These are phyloP conservation scores for Geotrupes spiniger DNA, from an alignment of 2,888 invertebrate species.

Conservation along the genomic window DNA sequence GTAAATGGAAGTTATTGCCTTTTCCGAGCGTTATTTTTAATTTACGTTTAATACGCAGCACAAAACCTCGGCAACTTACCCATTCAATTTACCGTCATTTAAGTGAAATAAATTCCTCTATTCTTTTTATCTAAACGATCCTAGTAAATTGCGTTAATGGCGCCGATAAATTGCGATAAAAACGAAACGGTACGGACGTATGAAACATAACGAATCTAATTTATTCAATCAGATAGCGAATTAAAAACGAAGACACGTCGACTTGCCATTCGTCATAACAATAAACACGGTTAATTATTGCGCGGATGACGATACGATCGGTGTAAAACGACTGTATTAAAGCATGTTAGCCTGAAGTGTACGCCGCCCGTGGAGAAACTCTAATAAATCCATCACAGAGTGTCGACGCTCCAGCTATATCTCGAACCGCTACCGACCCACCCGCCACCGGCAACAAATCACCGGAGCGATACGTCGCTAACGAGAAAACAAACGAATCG, in stretches of 20 bases:
- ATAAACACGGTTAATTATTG: conserved; percentile 5
- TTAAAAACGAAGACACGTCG: conserved; percentile 1
- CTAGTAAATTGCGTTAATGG: conserved; percentile 13
- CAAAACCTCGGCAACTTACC: too few species aligned
- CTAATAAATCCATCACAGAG: conserved; percentile 34
- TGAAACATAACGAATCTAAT: conserved; percentile 6
- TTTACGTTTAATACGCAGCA: too few species aligned
- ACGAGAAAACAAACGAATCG: conserved; percentile 29
- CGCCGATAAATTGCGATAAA: conserved; percentile 13
- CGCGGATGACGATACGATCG: not conserved
- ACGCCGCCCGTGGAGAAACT: conserved; percentile 25
- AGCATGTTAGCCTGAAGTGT: conserved; percentile 1
- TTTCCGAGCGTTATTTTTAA: too few species aligned
- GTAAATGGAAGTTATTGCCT: too few species aligned
- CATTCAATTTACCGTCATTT: too few species aligned
- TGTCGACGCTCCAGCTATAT: conserved; percentile 32
- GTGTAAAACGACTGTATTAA: not conserved
- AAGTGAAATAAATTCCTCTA: too few species aligned
- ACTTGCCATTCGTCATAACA: conserved; percentile 8
- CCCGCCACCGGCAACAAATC: conserved; percentile 26
- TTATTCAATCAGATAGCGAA: conserved; percentile 13
- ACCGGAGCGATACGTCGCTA: conserved; percentile 28
- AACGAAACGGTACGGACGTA: not conserved
- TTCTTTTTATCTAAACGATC: conserved; percentile 13
- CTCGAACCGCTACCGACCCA: conserved; percentile 24